Conservation (phyloP, 2,888 invertebrate species). For the Eristalis tenax region DNA sequence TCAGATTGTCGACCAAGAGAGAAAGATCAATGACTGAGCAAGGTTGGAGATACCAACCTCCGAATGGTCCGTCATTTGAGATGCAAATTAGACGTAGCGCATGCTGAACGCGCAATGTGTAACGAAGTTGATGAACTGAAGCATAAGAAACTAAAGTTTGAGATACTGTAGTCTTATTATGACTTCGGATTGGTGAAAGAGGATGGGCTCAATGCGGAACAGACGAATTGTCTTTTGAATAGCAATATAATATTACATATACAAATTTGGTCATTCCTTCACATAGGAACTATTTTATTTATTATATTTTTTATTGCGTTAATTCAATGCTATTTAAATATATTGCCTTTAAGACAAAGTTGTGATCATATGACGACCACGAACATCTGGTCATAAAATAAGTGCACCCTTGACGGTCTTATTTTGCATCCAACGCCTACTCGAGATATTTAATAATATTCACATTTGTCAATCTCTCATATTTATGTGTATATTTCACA, state of each 20-base stretch:
- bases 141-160: not conserved
- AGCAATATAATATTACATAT: not conserved
- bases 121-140: not conserved
- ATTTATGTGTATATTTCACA: too few relatives aligned
- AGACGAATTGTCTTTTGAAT: not conserved
- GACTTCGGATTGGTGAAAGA: not conserved
- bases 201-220: not conserved
- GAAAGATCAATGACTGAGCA: conserved; percentile 48
- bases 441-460: too few relatives aligned
- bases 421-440: too few relatives aligned
- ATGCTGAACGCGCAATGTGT: not conserved
- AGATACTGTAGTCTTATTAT: not conserved
- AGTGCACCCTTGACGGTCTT: too few relatives aligned
- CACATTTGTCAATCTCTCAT: too few relatives aligned
- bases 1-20: not conserved
- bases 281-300: not conserved
- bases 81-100: conserved; percentile 36
- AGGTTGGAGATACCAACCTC: conserved; percentile 18
- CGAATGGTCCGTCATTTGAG: conserved; percentile 30
- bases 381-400: not conserved
- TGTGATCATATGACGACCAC: not conserved
- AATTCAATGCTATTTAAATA: not conserved
- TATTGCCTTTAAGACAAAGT: not conserved
- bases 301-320: not conserved
- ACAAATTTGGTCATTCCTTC: not conserved